Base-by-base conservation (phyloP, 2,113 vertebrate genomes). In the Ctenodactylus gundi region DNA sequence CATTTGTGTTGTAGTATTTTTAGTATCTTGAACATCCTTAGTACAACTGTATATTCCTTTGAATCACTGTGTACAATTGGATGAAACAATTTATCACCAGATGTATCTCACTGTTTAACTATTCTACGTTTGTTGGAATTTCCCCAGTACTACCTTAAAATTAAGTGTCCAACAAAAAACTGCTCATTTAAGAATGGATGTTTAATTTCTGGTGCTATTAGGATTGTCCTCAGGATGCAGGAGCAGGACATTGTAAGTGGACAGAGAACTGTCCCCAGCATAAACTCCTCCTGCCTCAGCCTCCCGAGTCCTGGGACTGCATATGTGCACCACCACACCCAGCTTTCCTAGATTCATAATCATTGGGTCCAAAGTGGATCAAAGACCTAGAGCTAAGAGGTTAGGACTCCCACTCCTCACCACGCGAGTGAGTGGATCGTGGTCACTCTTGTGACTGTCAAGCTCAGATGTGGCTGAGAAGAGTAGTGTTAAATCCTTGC, bases 41-140 rank as follows among this genome's bases (percentile, higher is more conserved):
- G 29, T 57, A 39, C 60, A 46, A 86, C 70, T 89, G 49, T 83
- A 73, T 92, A 72, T 72, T 89, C 60, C 62, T 93, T 76, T n/a
- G 57, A 88, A 92, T 51, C 4, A 29, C 64, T 88, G 87, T 88
- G 64, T 60, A n/a, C 73, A 31, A 31, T 75, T 90, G 21, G 46
- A n/a, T 85, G n/a, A n/a, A 83, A 55, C 84, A 84, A 29, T 85
- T 58, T 57, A 41, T 91, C 29, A 36, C 89, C 46, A 72, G 70
- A 36, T 72, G 25, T 72, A 39, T 68, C 29, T 73, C 84, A 62
- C 64, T 81, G 64, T 51, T 81, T 82, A 72, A 53, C 82, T 34
- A 4, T 88, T 85, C n/a, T 49, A 12, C 31, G 57, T 23, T 29
- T 81, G 4, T 44, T 46, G 41, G 82, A 46, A 51, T 62, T 85